These are phyloP conservation scores for Agapornis roseicollis DNA, from an alignment of 2,113 vertebrate species.

Conservation along the genomic window DNA sequence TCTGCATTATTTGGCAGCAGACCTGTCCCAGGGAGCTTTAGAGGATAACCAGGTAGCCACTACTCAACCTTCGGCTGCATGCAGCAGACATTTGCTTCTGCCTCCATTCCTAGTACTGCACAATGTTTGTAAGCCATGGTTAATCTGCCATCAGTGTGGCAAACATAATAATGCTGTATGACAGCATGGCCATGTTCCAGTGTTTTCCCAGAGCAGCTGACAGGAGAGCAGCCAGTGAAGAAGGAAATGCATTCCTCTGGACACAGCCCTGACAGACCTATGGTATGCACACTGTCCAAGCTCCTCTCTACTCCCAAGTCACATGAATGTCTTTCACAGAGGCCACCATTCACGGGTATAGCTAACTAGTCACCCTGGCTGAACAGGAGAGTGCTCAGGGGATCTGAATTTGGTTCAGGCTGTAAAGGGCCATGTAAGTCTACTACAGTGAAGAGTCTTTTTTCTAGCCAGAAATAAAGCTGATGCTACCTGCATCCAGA, in stretches of 20 bases:
- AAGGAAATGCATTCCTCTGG: background rate
- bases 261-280: background rate
- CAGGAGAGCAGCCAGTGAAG: background rate
- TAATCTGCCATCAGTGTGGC: background rate
- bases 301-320: background rate
- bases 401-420: background rate
- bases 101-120: background rate
- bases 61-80: background rate
- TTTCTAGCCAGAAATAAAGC: background rate
- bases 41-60: background rate
- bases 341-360: accelerated
- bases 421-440: background rate
- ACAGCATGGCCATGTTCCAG: background rate
- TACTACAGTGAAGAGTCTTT: background rate
- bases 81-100: background rate
- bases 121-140: background rate
- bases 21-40: background rate
- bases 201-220: background rate
- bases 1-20: background rate
- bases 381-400: background rate
- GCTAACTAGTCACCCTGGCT: background rate
- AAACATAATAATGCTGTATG: background rate
- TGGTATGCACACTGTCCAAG: background rate
- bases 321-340: accelerated
- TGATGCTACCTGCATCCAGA: background rate